These are phyloP conservation scores for Zaprionus africanus DNA, from an alignment of 1,140 invertebrate species.

Conservation along the genomic window DNA sequence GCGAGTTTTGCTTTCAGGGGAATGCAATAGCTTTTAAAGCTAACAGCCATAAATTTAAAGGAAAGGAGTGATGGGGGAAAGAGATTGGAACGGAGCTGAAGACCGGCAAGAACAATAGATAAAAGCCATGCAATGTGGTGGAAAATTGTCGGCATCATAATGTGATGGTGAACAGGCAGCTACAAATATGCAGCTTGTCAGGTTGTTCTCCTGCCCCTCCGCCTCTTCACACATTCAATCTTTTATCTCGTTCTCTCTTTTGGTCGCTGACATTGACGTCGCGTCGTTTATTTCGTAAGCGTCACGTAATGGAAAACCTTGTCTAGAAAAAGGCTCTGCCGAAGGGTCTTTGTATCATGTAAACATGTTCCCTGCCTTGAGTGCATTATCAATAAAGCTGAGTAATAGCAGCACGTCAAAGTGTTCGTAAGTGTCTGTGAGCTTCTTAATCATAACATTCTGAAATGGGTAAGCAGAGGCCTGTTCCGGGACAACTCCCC, in stretches of 20 bases:
- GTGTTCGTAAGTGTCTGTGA: not conserved
- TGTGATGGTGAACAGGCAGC: conserved; percentile 39
- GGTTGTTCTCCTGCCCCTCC: conserved; percentile 1
- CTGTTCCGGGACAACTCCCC: not conserved
- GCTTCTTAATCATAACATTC: not conserved
- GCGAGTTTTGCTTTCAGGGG: conserved; percentile 8
- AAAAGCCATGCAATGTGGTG: conserved; percentile 24
- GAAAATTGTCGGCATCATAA: conserved; percentile 40
- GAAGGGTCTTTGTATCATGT: conserved; percentile 8
- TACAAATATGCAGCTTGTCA: conserved; percentile 19
- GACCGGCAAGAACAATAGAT: conserved; percentile 25
- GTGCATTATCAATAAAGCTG: conserved; percentile 39
- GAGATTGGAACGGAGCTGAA: not conserved
- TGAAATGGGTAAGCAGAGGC: not conserved
- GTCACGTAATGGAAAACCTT: conserved; percentile 32
- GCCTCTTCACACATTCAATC: not conserved
- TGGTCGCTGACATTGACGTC: conserved; percentile 14
- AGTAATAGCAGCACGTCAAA: conserved; percentile 22
- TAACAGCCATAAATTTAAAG: conserved; percentile 35
- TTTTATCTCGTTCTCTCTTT: not conserved
- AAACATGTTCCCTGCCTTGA: conserved; percentile 2
- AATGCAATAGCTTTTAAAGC: conserved; percentile 33
- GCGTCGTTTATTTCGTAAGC: not conserved
- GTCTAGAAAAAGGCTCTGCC: not conserved
- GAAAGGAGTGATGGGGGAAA: conserved; percentile 13